These are phyloP conservation scores for Artibeus lituratus DNA, from an alignment of 2,797 vertebrate genomes.

Conservation along the genomic window DNA sequence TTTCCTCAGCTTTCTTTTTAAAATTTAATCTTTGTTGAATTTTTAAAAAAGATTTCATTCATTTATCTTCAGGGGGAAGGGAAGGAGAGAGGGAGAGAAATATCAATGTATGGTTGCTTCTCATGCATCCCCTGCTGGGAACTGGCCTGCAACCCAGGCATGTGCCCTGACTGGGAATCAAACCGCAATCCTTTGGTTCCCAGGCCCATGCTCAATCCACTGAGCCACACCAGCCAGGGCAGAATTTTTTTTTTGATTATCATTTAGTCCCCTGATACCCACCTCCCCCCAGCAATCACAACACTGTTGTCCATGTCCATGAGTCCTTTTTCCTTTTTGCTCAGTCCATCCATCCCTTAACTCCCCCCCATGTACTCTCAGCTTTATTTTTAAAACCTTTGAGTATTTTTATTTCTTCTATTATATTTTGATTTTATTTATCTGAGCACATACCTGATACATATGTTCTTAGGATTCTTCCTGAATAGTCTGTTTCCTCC, in stretches of 20 bases:
- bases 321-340: neutral
- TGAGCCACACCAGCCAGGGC: no score
- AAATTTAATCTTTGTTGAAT: neutral
- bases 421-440: constrained; percentile 18
- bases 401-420: neutral
- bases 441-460: neutral
- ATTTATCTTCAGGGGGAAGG: no score
- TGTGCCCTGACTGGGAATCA: no score
- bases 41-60: no score
- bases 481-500: neutral
- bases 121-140: no score
- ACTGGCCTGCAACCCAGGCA: no score
- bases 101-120: no score
- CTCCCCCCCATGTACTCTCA: neutral
- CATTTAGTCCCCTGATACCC: neutral
- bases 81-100: no score
- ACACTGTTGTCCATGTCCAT: neutral
- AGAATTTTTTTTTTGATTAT: no score
- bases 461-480: neutral
- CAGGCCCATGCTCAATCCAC: no score
- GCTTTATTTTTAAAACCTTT: neutral
- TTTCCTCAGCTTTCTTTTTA: neutral
- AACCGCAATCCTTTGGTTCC: no score
- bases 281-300: neutral
- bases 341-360: neutral